Evolutionary conservation across 2,113 vertebrate genomes (phyloP), one percentile per base, ranked within the genome.

Genomic region (Astur gentilis): DNA sequence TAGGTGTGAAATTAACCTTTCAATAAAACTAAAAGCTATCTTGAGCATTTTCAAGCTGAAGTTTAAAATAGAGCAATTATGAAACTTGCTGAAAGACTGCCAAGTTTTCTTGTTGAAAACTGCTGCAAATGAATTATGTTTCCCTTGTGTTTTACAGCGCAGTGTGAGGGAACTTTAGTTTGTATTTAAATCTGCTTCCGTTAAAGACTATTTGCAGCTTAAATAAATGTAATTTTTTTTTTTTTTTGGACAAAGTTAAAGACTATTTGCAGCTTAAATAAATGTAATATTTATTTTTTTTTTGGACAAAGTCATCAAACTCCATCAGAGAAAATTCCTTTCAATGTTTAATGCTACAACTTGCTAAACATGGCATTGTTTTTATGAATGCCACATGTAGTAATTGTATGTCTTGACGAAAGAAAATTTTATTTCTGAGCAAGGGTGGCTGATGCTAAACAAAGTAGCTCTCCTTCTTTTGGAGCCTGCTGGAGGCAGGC

Each of bases 61-160:
- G 95, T 98, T 97, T 98, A 97, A 98, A 98, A 96, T 96, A 97
- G 97, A 97, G 95, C 96, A 97, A 98, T 98, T 98, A 96, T 95
- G 92, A 96, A 97, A 95, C 84, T 94, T 95, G 87, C 70, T 95
- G 94, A 94, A 97, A 95, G 47, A 21, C 96, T 98, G 97, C 95
- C 98, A 97, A 87, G 94, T 83, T 96, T 96, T 73, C 94, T 92
- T 93, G 81, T 97, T 95, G 95, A 95, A 97, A 97, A 95, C 81
- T 93, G 89, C 76, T 88, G 81, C 78, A 97, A 97, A 96, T 96
- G 87, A 96, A 98, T 97, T 89, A 58, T 92, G 80, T 96, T 95
- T 96, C 97, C 94, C 91, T 91, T 94, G 75, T 94, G 97, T 94
- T 72, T 97, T 93, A 58, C 77, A 96, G 91, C 83, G 65, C 81